These are phyloP conservation scores for Parnassius orleans DNA, from an alignment of 2,888 invertebrate genomes.

Conservation along the genomic window DNA sequence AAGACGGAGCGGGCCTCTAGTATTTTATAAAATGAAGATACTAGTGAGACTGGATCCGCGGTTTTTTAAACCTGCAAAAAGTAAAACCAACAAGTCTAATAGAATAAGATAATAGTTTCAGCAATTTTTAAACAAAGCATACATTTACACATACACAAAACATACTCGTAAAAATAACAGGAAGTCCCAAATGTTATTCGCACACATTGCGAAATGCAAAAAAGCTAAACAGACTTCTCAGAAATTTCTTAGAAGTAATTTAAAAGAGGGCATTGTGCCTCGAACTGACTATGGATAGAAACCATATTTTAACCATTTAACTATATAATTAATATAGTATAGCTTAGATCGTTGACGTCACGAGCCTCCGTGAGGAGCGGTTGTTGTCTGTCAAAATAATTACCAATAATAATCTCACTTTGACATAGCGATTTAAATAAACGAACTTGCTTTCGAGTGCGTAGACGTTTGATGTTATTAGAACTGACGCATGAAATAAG, in stretches of 20 bases:
- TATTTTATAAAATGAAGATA: no score
- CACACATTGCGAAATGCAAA: not conserved
- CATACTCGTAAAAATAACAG: not conserved
- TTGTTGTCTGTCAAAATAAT: constrained; percentile 60
- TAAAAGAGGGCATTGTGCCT: constrained; percentile 10
- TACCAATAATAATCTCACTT: constrained; percentile 54
- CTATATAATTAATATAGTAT: not conserved
- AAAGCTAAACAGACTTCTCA: constrained; percentile 1
- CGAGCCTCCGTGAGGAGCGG: constrained; percentile 32
- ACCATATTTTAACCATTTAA: not conserved
- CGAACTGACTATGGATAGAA: not conserved
- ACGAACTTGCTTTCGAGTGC: constrained; percentile 29
- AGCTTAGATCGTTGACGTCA: constrained; percentile 11
- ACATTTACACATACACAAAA: no score
- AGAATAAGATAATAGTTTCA: not conserved
- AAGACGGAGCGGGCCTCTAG: no score
- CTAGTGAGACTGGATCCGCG: no score
- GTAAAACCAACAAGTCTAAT: not conserved
- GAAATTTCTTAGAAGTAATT: constrained; percentile 1
- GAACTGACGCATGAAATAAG: constrained; percentile 9
- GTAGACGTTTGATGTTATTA: constrained; percentile 24
- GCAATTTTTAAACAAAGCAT: no score
- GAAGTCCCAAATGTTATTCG: not conserved
- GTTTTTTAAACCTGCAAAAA: no score
- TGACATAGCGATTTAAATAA: constrained; percentile 51